Evolutionary conservation across 2,888 invertebrate genomes (phyloP).

Genomic region (Archaeoteleia sp.): DNA sequence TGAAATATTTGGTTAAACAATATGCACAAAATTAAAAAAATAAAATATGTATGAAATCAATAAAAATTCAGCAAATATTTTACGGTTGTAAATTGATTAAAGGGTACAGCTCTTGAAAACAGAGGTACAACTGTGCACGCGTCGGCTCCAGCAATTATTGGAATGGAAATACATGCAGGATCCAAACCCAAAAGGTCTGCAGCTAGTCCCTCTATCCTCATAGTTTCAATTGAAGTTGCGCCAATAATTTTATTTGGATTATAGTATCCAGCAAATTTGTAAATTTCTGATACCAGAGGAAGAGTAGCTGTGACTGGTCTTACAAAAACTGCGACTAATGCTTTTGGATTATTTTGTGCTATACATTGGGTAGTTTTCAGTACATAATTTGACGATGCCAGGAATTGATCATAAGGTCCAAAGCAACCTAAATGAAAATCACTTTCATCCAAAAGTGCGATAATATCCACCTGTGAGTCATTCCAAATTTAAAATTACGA

Average conservation of each 20-base stretch:
- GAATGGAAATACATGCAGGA: conserved; percentile 62
- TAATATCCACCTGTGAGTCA: conserved; percentile 61
- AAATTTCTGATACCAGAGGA: conserved; percentile 66
- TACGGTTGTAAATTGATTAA: conserved; percentile 60
- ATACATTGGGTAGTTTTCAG: conserved; percentile 59
- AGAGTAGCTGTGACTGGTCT: conserved; percentile 67
- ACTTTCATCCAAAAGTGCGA: conserved; percentile 68
- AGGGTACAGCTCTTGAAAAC: conserved; percentile 61
- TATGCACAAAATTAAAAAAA: no score
- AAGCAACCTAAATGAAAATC: conserved; percentile 53
- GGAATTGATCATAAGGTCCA: conserved; percentile 58
- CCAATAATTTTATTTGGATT: conserved; percentile 67
- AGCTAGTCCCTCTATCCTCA: conserved; percentile 64
- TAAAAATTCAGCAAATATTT: background rate
- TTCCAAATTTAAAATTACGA: background rate
- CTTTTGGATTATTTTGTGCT: conserved; percentile 59
- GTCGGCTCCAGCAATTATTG: conserved; percentile 68
- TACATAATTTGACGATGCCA: conserved; percentile 58
- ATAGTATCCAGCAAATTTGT: conserved; percentile 58
- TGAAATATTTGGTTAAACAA: background rate
- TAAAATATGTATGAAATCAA: no score
- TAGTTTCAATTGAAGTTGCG: conserved; percentile 62
- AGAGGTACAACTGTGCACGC: conserved; percentile 64
- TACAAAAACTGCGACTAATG: conserved; percentile 65
- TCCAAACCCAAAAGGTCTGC: conserved; percentile 63